A percentile compares a stretch with the other conserved stretches of the same genome.
These are phyloP conservation scores for Maconellicoccus hirsutus DNA, from an alignment of 1,140 invertebrate species.

Conservation along the genomic window DNA sequence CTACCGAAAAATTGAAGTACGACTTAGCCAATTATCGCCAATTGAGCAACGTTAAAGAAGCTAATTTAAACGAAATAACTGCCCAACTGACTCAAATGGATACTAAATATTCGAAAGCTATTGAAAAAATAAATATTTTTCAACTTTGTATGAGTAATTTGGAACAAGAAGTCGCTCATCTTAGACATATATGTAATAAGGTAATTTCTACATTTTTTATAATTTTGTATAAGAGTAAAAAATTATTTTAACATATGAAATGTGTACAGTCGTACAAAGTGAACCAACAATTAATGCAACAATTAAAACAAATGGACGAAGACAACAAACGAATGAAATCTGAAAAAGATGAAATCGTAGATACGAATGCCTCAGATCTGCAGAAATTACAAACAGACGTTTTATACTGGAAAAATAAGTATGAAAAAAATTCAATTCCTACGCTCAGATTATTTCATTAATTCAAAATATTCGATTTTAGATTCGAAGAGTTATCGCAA, in stretches of 20 bases:
- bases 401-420: not conserved
- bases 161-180: conserved; percentile 24
- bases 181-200: conserved; percentile 24
- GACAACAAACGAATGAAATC: not conserved
- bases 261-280: not conserved
- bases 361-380: not conserved
- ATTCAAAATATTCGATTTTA: too few relatives aligned
- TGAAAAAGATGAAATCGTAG: not conserved
- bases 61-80: not conserved
- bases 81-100: conserved; percentile 23
- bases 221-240: not conserved
- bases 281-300: not conserved
- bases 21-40: conserved; percentile 24
- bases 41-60: not conserved
- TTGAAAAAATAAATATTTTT: conserved; percentile 23
- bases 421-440: too few relatives aligned
- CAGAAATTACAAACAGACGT: conserved; percentile 5
- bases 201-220: conserved; percentile 23
- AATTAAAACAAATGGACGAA: not conserved
- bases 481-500: not conserved
- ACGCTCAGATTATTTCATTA: too few relatives aligned
- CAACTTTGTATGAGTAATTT: conserved; percentile 24
- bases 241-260: not conserved
- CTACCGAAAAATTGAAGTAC: conserved; percentile 24
- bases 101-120: conserved; percentile 24